Conservation (phyloP, 2,797 vertebrate species). For the Siniperca obscura region DNA sequence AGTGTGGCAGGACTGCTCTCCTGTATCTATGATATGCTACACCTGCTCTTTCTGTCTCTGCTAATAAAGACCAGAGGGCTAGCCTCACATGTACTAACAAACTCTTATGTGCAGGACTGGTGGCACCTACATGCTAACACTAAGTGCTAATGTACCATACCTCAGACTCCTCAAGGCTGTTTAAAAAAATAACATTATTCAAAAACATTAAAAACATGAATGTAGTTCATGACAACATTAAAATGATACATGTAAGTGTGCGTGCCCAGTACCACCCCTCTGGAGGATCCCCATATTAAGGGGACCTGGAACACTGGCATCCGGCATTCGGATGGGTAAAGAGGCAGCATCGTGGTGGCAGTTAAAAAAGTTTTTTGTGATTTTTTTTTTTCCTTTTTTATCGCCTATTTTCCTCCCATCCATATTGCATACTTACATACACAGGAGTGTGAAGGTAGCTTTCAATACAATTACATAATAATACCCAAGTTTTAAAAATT, state of each 20-base stretch:
- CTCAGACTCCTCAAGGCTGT: slow-evolving; percentile 78
- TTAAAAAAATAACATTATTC: slow-evolving; percentile 74
- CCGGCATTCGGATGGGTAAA: slow-evolving; percentile 70
- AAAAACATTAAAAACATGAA: slow-evolving; percentile 78
- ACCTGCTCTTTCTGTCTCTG: slow-evolving; percentile 70
- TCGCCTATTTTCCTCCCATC: slow-evolving; percentile 77
- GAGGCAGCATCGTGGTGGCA: slow-evolving; percentile 85
- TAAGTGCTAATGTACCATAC: slow-evolving; percentile 89
- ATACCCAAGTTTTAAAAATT: slow-evolving; percentile 75
- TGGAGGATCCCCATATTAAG: slow-evolving; percentile 60
- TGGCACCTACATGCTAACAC: slow-evolving; percentile 84
- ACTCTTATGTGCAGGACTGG: slow-evolving; percentile 75
- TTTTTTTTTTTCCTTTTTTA: slow-evolving; percentile 58
- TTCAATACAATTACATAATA: slow-evolving; percentile 81
- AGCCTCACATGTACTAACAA: slow-evolving; percentile 71
- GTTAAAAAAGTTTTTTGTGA: slow-evolving; percentile 70
- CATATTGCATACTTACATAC: slow-evolving; percentile 87
- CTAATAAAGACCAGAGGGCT: slow-evolving; percentile 71
- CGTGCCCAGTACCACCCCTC: slow-evolving; percentile 68
- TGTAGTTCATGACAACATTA: slow-evolving; percentile 74
- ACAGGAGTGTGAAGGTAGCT: slow-evolving; percentile 82
- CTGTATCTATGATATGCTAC: slow-evolving; percentile 81
- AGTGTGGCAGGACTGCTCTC: slow-evolving; percentile 66
- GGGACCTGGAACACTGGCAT: slow-evolving; percentile 75
- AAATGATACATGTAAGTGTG: slow-evolving; percentile 77